Evolutionary conservation across 2,888 invertebrate genomes (phyloP), one percentile per base, ranked within the genome.

Genomic region (Tenthredo notha): DNA sequence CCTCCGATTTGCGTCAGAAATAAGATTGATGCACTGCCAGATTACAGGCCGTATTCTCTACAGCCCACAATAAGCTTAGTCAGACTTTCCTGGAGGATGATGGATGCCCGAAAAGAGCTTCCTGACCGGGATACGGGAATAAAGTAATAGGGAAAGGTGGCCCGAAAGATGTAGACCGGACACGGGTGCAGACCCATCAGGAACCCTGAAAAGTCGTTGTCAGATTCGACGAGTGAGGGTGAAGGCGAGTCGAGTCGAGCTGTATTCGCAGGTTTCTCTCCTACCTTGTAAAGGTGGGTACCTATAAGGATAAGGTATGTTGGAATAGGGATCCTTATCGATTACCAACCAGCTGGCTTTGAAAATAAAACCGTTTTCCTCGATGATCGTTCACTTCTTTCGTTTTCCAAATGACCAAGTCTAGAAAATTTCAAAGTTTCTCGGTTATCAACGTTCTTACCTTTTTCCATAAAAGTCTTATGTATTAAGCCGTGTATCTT

Each of bases 61-160:
- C 29, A 83, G 54, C 47, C 67, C 50, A 83, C 83, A 83, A 83
- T 83, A 83, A 83, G 29, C 83, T 83, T 37, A 50, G 67, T 40
- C 80, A 80, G 58, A 80, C 80, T 80, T 40, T 61, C 18, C 58
- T 40, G n/a, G 47, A 40, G 83, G 83, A 83, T 83, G 83, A 83
- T 83, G 83, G 70, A 83, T 83, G 83, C 70, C 83, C 67, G 33
- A 83, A 80, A 80, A 61, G 83, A 83, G 70, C 83, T 83, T 83
- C 83, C 83, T 83, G 83, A 83, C 83, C 83, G 70, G 47, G 67
- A 80, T 80, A 40, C 80, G 61, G 21, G 80, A 61, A 80, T 80
- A 40, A 80, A 40, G 70, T 83, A 70, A 70, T 70, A 83, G 83
- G 83, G 50, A 54, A 70, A 29, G 83, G 65, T 47, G 67, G 47